Conservation (phyloP, 2,797 vertebrate species). For the Brachymystax lenok region DNA sequence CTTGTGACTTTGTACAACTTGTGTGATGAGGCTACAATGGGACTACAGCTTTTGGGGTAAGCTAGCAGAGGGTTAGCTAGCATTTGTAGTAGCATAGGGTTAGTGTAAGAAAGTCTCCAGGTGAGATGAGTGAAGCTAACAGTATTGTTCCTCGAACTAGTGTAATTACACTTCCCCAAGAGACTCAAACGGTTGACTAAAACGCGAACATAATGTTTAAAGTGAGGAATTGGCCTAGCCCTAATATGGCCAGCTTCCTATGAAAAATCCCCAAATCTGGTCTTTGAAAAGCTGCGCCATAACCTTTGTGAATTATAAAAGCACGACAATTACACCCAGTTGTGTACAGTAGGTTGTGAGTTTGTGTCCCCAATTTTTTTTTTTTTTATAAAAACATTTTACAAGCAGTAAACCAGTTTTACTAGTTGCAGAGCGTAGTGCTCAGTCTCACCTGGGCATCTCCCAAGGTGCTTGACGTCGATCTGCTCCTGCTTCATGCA, state of each 20-base stretch:
- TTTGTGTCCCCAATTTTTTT: neutral
- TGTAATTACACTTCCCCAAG: neutral
- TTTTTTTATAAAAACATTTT: too few species aligned
- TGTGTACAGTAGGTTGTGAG: neutral
- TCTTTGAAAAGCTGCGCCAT: neutral
- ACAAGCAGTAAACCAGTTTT: too few species aligned
- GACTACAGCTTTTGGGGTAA: neutral
- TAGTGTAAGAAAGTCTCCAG: neutral
- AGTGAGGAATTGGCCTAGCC: neutral
- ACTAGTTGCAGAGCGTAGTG: too few species aligned
- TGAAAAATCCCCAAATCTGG: neutral
- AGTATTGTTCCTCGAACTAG: neutral
- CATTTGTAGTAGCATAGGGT: neutral
- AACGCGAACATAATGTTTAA: neutral
- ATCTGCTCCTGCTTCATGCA: slow-evolving; percentile 96
- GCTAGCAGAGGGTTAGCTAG: neutral
- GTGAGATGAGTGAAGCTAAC: neutral
- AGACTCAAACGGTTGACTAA: neutral
- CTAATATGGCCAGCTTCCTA: neutral
- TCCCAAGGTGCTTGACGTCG: slow-evolving; percentile 91
- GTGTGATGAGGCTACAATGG: neutral
- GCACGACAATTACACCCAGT: slow-evolving; percentile 16
- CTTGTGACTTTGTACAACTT: neutral
- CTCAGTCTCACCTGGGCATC: slow-evolving; percentile 81
- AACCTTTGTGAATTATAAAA: neutral